A percentile compares a stretch with the other conserved stretches of the same genome.
Conservation (phyloP, 30 jellyfish, hydroid and myxozoan species). For the Cassiopea andromeda region DNA sequence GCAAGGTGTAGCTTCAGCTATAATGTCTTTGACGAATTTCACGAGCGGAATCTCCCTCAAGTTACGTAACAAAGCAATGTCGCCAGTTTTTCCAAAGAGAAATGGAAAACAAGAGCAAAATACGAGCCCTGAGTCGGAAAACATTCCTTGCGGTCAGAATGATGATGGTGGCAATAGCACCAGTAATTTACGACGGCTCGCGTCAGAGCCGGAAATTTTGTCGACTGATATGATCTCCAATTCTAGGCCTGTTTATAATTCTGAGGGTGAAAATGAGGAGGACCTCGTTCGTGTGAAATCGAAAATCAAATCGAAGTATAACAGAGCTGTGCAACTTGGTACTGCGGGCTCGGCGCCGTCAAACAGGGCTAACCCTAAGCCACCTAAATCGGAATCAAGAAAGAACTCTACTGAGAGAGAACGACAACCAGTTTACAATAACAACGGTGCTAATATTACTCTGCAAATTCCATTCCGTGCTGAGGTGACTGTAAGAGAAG, state of each 20-base stretch:
- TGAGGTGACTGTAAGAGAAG: slow-evolving; percentile 66
- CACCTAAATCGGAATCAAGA: slow-evolving; percentile 23
- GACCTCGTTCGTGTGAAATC: slow-evolving; percentile 63
- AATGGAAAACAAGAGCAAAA: slow-evolving; percentile 49
- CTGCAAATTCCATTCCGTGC: slow-evolving; percentile 68
- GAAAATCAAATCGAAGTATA: slow-evolving; percentile 61
- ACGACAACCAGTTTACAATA: neutral
- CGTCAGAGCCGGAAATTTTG: slow-evolving; percentile 68
- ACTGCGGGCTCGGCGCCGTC: slow-evolving; percentile 27
- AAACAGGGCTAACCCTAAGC: slow-evolving; percentile 8
- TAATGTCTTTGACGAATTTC: slow-evolving; percentile 83
- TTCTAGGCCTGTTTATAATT: slow-evolving; percentile 33
- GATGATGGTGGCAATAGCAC: slow-evolving; percentile 10
- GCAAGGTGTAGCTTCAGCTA: slow-evolving; percentile 85
- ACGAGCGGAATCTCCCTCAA: slow-evolving; percentile 84
- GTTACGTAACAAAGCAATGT: slow-evolving; percentile 84
- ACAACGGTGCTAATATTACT: slow-evolving; percentile 58
- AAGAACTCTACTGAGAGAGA: slow-evolving; percentile 27
- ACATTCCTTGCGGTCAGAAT: neutral
- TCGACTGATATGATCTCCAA: slow-evolving; percentile 27
- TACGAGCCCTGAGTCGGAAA: slow-evolving; percentile 45
- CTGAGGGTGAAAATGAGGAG: slow-evolving; percentile 79
- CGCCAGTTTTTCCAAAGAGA: slow-evolving; percentile 92
- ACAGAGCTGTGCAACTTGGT: slow-evolving; percentile 74
- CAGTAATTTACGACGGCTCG: slow-evolving; percentile 58